Conservation (phyloP, 2,888 invertebrate species). For the Antheraea assamensis region DNA sequence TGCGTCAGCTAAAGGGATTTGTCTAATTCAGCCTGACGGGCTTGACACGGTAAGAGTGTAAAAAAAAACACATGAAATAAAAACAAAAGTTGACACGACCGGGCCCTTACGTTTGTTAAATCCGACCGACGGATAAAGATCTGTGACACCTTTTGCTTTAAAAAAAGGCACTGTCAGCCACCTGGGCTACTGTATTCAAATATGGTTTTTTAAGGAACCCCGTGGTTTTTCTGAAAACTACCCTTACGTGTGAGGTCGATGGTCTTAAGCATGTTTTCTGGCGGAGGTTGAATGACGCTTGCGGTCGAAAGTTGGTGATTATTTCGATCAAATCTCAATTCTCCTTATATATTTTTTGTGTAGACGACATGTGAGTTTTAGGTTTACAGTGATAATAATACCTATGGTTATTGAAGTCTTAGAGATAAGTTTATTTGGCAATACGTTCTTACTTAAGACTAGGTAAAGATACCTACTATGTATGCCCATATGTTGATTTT, state of each 20-base stretch:
- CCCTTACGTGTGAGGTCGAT: slow-evolving; percentile 69
- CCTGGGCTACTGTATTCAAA: slow-evolving; percentile 80
- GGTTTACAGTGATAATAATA: neutral
- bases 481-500: too few relatives aligned
- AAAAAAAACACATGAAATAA: slow-evolving; percentile 51
- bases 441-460: too few relatives aligned
- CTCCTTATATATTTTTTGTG: slow-evolving; percentile 23
- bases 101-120: slow-evolving; percentile 75
- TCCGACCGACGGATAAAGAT: slow-evolving; percentile 75
- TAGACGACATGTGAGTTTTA: slow-evolving; percentile 23
- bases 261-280: slow-evolving; percentile 49
- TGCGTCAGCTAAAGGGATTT: slow-evolving; percentile 71
- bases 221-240: slow-evolving; percentile 64
- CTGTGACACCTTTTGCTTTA: slow-evolving; percentile 71
- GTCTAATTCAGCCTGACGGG: slow-evolving; percentile 77
- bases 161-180: slow-evolving; percentile 54
- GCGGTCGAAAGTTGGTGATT: slow-evolving; percentile 49
- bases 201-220: slow-evolving; percentile 62
- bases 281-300: slow-evolving; percentile 58
- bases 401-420: neutral
- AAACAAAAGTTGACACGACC: slow-evolving; percentile 65
- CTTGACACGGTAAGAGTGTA: slow-evolving; percentile 63
- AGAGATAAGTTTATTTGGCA: neutral
- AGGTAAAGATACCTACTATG: too few relatives aligned
- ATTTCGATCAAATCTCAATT: slow-evolving; percentile 44